A percentile compares a stretch with the other conserved stretches of the same genome.
Conservation (phyloP, 1,140 invertebrate species). For the Drosophila burlai region DNA sequence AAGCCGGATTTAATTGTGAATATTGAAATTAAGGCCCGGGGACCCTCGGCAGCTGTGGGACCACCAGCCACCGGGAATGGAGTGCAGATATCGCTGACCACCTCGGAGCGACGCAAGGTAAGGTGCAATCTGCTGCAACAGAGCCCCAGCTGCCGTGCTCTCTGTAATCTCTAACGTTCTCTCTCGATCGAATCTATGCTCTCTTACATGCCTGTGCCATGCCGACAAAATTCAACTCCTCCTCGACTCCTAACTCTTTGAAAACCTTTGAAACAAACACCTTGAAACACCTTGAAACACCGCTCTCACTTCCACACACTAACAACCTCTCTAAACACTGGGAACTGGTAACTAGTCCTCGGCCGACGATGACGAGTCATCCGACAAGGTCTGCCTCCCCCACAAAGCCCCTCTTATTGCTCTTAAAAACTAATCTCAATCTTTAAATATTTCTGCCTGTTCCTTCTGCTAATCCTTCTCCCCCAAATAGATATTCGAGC, state of each 20-base stretch:
- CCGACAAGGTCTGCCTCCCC: constrained; percentile 75
- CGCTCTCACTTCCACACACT: constrained; percentile 27
- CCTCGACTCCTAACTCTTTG: constrained; percentile 7
- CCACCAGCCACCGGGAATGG: constrained; percentile 41
- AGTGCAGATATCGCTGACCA: constrained; percentile 90
- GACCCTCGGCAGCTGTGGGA: not conserved
- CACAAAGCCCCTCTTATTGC: no score
- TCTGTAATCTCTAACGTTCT: constrained; percentile 23
- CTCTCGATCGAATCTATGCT: not conserved
- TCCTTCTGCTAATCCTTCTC: not conserved
- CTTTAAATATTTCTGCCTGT: not conserved
- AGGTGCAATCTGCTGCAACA: not conserved
- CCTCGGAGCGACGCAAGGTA: constrained; percentile 89
- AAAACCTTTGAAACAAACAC: constrained; percentile 9
- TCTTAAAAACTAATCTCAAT: constrained; percentile 8
- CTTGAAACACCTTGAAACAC: not conserved
- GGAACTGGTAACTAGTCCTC: constrained; percentile 61
- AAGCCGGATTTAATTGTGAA: constrained; percentile 83
- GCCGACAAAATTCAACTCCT: constrained; percentile 50
- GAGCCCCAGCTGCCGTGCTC: not conserved
- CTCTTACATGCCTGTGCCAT: constrained; percentile 60
- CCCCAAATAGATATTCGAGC: constrained; percentile 74
- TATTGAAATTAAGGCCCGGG: constrained; percentile 66
- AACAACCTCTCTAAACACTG: constrained; percentile 42
- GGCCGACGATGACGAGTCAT: constrained; percentile 84